Evolutionary conservation across 2,113 vertebrate species (phyloP).

Genomic region (Jacana jacana): DNA sequence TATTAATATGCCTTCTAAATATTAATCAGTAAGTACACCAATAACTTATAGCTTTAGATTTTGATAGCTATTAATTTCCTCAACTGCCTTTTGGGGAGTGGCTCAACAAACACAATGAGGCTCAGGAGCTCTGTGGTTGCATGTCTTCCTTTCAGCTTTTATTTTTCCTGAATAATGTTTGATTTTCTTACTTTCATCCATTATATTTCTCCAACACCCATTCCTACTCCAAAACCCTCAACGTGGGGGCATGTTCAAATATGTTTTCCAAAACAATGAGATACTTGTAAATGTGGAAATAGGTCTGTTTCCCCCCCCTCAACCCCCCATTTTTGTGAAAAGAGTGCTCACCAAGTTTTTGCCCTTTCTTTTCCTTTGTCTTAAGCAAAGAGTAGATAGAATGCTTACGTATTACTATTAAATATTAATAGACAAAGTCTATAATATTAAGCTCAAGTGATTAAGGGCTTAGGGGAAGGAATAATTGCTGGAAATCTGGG

Average conservation of each 20-base stretch:
- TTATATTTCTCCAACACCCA: background rate
- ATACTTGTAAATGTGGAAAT: background rate
- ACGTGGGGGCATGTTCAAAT: background rate
- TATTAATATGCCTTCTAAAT: background rate
- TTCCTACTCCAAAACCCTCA: background rate
- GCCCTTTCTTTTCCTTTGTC: background rate
- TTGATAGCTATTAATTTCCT: background rate
- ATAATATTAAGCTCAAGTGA: background rate
- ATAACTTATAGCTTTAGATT: background rate
- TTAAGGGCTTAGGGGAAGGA: background rate
- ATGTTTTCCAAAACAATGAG: background rate
- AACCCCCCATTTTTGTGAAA: background rate
- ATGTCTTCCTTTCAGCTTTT: background rate
- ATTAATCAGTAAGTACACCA: background rate
- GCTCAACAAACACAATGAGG: background rate
- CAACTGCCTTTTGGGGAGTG: background rate
- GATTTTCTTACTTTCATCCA: background rate
- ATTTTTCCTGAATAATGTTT: background rate
- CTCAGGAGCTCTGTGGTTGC: background rate
- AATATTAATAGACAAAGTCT: background rate
- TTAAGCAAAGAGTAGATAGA: background rate
- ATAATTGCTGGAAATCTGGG: background rate
- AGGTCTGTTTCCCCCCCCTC: rapidly evolving
- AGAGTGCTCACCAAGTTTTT: background rate
- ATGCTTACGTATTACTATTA: background rate